These are phyloP conservation scores for Orthosia gracilis DNA, from an alignment of 2,888 invertebrate species.

Conservation along the genomic window DNA sequence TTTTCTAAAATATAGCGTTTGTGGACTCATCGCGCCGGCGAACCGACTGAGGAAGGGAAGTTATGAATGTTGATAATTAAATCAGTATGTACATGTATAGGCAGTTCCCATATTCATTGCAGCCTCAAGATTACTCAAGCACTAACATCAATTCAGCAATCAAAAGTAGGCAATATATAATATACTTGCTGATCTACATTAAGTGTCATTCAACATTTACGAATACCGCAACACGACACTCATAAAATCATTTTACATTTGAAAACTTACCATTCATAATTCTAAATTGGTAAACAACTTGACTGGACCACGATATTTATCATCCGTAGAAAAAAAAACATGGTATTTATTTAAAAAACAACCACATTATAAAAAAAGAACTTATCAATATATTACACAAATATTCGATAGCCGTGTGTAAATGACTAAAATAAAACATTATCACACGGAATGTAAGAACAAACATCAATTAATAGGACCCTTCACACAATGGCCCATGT, in stretches of 20 bases:
- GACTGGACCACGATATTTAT: constrained; percentile 74
- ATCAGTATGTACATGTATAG: no score
- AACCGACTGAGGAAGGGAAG: no score
- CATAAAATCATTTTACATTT: constrained; percentile 68
- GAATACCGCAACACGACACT: constrained; percentile 66
- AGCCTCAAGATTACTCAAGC: not conserved
- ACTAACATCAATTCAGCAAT: not conserved
- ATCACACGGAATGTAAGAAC: constrained; percentile 60
- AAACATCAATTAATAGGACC: constrained; percentile 31
- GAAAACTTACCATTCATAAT: constrained; percentile 73
- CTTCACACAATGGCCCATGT: constrained; percentile 28
- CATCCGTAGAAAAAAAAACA: constrained; percentile 63
- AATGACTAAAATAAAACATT: constrained; percentile 46
- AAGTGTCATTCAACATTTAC: constrained; percentile 55
- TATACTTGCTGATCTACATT: no score
- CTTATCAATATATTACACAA: constrained; percentile 55
- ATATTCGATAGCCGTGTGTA: constrained; percentile 60
- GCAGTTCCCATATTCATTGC: not conserved
- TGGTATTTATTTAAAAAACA: constrained; percentile 52
- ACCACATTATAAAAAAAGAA: constrained; percentile 44
- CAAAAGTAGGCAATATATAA: not conserved
- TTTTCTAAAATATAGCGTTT: no score
- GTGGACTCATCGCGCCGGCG: no score
- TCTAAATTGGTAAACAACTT: constrained; percentile 81
- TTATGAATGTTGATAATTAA: no score